These are phyloP conservation scores for Lophura nycthemera DNA, from an alignment of 2,113 vertebrate species.

Conservation along the genomic window DNA sequence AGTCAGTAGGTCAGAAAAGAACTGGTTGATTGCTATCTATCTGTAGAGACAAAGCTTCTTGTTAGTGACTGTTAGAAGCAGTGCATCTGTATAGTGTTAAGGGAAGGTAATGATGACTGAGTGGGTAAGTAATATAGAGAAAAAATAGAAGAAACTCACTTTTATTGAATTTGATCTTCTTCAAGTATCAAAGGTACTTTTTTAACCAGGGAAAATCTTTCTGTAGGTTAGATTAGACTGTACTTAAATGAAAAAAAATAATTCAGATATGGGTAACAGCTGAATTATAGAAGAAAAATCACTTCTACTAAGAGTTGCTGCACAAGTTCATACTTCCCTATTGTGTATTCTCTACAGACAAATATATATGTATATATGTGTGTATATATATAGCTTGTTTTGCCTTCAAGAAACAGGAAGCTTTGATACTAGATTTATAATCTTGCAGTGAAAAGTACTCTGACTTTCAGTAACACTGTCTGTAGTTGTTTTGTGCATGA, in stretches of 20 bases:
- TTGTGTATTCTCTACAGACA: no score
- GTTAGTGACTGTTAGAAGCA: neutral
- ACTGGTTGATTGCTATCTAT: neutral
- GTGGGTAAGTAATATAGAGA: neutral
- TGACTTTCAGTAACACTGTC: neutral
- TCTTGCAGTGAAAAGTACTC: slow-evolving; percentile 44
- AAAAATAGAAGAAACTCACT: neutral
- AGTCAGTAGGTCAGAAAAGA: neutral
- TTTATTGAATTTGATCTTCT: no score
- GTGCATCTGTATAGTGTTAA: neutral
- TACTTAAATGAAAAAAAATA: neutral
- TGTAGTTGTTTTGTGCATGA: slow-evolving; percentile 31
- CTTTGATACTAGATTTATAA: neutral
- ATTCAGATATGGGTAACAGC: neutral
- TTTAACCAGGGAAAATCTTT: neutral
- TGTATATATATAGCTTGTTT: neutral
- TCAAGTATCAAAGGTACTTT: no score
- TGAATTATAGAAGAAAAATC: neutral
- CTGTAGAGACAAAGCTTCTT: neutral
- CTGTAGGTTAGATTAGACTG: neutral
- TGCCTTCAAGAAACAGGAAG: neutral
- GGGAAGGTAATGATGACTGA: neutral
- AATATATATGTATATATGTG: fast-evolving
- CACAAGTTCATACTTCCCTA: neutral
- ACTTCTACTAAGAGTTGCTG: neutral